Percentiles rank a stretch among this genome's conserved stretches.
Evolutionary conservation across 2,888 invertebrate genomes (phyloP).

Genomic region (Junonia oenone): DNA sequence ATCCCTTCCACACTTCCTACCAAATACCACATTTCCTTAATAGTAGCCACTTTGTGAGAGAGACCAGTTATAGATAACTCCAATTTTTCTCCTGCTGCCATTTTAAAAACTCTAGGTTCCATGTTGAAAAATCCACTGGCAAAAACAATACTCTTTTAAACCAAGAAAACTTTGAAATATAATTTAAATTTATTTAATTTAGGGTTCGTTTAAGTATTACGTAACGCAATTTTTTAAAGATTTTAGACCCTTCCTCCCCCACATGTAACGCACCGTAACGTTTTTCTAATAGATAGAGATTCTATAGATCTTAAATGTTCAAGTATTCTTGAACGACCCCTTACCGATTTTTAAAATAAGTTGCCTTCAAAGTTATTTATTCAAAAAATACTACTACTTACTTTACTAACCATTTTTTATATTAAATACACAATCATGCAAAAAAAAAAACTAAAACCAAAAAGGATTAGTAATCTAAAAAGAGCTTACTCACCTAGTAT

Average conservation of each 20-base stretch:
- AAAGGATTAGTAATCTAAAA: neutral
- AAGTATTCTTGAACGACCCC: too few relatives aligned
- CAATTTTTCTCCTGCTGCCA: conserved; percentile 63
- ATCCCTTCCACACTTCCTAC: conserved; percentile 75
- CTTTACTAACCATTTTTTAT: too few relatives aligned
- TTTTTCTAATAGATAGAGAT: too few relatives aligned
- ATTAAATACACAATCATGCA: neutral
- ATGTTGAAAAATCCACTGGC: conserved; percentile 65
- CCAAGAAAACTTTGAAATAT: neutral
- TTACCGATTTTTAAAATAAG: too few relatives aligned
- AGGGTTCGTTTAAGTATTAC: too few relatives aligned
- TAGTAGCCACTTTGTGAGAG: conserved; percentile 53
- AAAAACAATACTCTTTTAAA: neutral
- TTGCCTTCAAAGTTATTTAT: too few relatives aligned
- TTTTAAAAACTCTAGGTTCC: conserved; percentile 64
- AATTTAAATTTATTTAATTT: neutral
- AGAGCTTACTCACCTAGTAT: conserved; percentile 48
- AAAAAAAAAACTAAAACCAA: neutral
- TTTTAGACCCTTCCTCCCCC: too few relatives aligned
- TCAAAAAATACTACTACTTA: too few relatives aligned
- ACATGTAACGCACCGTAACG: too few relatives aligned
- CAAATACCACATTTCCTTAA: conserved; percentile 80
- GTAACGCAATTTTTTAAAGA: too few relatives aligned
- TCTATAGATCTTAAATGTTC: too few relatives aligned
- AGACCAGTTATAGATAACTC: conserved; percentile 57